These are phyloP conservation scores for Drosophila insularis DNA, from an alignment of 1,140 invertebrate genomes.

Conservation along the genomic window DNA sequence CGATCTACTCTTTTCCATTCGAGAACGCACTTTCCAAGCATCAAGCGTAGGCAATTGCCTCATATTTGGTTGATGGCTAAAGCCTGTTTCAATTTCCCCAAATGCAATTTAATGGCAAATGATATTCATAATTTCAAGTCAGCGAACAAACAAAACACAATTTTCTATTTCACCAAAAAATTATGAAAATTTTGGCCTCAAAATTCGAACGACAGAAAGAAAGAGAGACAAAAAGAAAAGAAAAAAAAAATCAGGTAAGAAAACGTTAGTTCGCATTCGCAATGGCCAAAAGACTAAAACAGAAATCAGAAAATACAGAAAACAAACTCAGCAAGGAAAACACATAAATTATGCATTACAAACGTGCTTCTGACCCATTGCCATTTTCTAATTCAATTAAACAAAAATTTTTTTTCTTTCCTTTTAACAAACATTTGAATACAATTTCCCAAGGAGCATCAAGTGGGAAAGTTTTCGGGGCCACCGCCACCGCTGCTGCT, in stretches of 20 bases:
- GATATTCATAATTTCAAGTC: slow-evolving; percentile 72
- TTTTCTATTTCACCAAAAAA: slow-evolving; percentile 78
- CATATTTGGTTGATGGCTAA: neutral
- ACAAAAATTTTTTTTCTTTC: slow-evolving; percentile 49
- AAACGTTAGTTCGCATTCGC: slow-evolving; percentile 23
- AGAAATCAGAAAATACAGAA: slow-evolving; percentile 28
- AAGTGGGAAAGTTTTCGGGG: slow-evolving; percentile 62
- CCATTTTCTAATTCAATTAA: slow-evolving; percentile 82
- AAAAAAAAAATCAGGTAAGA: slow-evolving; percentile 37
- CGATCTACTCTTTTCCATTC: slow-evolving; percentile 26
- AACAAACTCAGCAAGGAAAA: slow-evolving; percentile 51
- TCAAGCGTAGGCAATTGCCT: slow-evolving; percentile 39
- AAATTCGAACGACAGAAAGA: slow-evolving; percentile 34
- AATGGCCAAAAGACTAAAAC: slow-evolving; percentile 27
- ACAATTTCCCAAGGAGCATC: slow-evolving; percentile 71
- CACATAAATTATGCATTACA: slow-evolving; percentile 81
- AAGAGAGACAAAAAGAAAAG: neutral
- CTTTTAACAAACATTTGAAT: slow-evolving; percentile 62
- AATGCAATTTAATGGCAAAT: slow-evolving; percentile 52
- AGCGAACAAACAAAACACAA: slow-evolving; percentile 28
- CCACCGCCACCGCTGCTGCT: neutral
- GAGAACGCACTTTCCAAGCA: slow-evolving; percentile 30
- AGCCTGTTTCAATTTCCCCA: neutral
- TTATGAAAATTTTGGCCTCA: slow-evolving; percentile 81
- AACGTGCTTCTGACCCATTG: slow-evolving; percentile 81